Evolutionary conservation across 2,113 vertebrate species (phyloP), one percentile per base, ranked within the genome.

Genomic region (Tragelaphus buxtoni): DNA sequence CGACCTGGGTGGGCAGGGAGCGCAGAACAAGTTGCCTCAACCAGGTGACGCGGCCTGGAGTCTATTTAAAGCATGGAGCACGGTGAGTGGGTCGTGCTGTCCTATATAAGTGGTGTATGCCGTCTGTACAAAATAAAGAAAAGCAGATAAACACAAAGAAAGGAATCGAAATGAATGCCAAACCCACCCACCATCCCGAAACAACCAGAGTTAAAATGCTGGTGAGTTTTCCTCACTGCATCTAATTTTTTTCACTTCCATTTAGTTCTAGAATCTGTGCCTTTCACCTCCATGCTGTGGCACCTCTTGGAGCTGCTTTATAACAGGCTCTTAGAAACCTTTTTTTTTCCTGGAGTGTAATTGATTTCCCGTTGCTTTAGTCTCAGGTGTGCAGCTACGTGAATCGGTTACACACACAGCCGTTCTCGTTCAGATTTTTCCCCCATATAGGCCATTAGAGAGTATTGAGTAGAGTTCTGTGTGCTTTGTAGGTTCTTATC

Each of bases 211-310:
- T 45, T 39, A 60, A 56, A 80, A 58, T 9, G 30, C 20, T 16
- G 49, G 51, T 14, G 26, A 3, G 1, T 18, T 22, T 88, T 91
- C 45, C 47, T 22, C 11, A 18, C 49, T 24, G 28, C 8, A 42
- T 22, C n/a, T 72, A 4, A 1, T 39, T 30, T 88, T 93, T 60
- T 51, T 14, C 13, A 47, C 20, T n/a, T 42, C 30, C 72, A 32
- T 32, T 30, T 30, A 20, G 49, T 30, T 90, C 56, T 72, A 3
- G 84, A 45, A 42, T 45, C 16, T 35, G 26, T 3, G 61, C 74
- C 35, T 51, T 7, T 17, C 35, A 10, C 51, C 20, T 26, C 65
- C 9, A 0, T 0, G 6, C 56, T 3, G 3, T 0, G 39, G 35
- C 3, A 1, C 69, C n/a, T 47, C 69, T 39, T 51, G 45, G 16